Conservation (phyloP, 1,140 invertebrate species). For the Tetramorium parvispinum region DNA sequence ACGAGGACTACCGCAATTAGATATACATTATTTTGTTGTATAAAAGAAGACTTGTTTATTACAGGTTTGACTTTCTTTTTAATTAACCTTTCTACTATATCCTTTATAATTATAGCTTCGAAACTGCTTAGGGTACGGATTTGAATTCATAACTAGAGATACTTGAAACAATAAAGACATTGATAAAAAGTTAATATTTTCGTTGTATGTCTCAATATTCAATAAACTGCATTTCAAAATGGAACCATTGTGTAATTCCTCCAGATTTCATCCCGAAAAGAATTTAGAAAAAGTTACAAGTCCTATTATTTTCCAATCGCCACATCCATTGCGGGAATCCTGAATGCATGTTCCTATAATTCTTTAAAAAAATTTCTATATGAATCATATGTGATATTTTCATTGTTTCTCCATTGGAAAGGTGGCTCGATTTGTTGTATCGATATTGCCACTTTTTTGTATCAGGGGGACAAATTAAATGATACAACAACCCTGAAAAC, state of each 20-base stretch:
- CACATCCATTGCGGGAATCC: background rate
- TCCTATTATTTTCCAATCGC: background rate
- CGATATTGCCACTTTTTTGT: background rate
- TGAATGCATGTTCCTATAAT: background rate
- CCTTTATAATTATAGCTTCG: conserved; percentile 62
- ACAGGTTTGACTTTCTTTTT: conserved; percentile 77
- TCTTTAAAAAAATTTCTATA: background rate
- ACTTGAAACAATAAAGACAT: conserved; percentile 70
- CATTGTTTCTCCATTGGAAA: conserved; percentile 35
- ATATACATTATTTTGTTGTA: conserved; percentile 82
- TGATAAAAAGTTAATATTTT: conserved; percentile 67
- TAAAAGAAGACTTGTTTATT: conserved; percentile 79
- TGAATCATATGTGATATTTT: background rate
- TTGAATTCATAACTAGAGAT: conserved; percentile 67
- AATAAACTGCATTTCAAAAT: conserved; percentile 68
- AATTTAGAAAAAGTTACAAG: background rate
- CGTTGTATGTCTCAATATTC: conserved; percentile 70
- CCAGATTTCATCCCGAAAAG: background rate
- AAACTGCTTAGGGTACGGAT: conserved; percentile 57
- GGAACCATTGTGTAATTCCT: background rate
- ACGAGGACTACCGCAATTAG: conserved; percentile 62
- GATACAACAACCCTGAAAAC: conserved; percentile 68
- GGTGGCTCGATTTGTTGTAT: conserved; percentile 7
- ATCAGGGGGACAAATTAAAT: conserved; percentile 60
- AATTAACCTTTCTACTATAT: conserved; percentile 74